A percentile compares a stretch with the other conserved stretches of the same genome.
phyloP scores from a whole-genome alignment of 2,797 vertebrate genomes.

The Girardinus metallicus region DNA sequence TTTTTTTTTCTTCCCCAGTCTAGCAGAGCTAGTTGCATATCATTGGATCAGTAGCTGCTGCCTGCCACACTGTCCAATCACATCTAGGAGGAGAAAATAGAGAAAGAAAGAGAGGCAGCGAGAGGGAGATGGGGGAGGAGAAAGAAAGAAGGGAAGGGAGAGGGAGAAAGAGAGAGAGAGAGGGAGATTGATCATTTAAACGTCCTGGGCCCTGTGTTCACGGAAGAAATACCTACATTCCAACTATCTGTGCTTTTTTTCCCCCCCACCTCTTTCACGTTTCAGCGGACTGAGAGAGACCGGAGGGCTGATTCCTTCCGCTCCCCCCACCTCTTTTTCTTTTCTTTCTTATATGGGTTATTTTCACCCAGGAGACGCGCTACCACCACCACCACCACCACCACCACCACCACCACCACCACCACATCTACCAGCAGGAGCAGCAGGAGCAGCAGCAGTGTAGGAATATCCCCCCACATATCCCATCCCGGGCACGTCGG shows the following conservation, averaged over 20 bases:
- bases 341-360: conserved; percentile 31
- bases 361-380: conserved; percentile 54
- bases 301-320: conserved; percentile 13
- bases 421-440: conserved; percentile 26
- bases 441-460: conserved; percentile 38
- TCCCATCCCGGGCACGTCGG: conserved; percentile 77
- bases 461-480: conserved; percentile 65
- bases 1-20: conserved; percentile 37
- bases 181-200: conserved; percentile 75
- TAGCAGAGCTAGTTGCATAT: conserved; percentile 69
- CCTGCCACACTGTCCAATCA: conserved; percentile 79
- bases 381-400: conserved; percentile 36
- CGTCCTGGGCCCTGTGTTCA: conserved; percentile 73
- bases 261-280: not conserved
- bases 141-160: conserved; percentile 22
- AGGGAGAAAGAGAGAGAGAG: conserved; percentile 36
- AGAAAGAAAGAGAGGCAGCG: conserved; percentile 35
- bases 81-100: conserved; percentile 65
- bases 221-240: conserved; percentile 49
- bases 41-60: conserved; percentile 79
- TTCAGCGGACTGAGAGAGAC: conserved; percentile 25
- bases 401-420: conserved; percentile 19
- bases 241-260: not conserved
- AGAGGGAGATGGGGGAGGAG: conserved; percentile 40
- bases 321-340: not conserved